These are phyloP conservation scores for Lysiphlebus fabarum DNA, from an alignment of 1,140 invertebrate genomes.

Conservation along the genomic window DNA sequence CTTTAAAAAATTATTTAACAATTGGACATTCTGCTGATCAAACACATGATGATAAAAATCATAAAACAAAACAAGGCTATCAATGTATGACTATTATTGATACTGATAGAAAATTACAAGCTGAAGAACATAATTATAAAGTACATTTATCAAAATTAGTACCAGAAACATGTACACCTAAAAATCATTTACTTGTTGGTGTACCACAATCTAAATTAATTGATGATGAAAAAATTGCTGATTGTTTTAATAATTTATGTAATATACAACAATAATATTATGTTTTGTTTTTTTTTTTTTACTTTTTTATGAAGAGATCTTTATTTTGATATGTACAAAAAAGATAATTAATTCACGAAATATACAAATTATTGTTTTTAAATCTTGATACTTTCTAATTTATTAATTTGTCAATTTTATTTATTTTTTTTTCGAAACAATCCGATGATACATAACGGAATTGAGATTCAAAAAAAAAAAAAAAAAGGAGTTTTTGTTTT, in stretches of 20 bases:
- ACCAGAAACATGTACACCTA: slow-evolving; percentile 82
- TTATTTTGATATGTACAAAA: slow-evolving; percentile 42
- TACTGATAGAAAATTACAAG: slow-evolving; percentile 74
- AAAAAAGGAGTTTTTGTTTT: background rate
- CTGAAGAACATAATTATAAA: slow-evolving; percentile 71
- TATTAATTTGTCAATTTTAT: slow-evolving; percentile 7
- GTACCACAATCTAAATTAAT: slow-evolving; percentile 41
- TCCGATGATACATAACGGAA: background rate
- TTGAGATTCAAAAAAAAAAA: slow-evolving; percentile 1
- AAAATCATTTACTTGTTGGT: slow-evolving; percentile 90
- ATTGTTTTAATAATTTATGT: slow-evolving; percentile 13
- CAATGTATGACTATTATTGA: slow-evolving; percentile 86
- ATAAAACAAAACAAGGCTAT: slow-evolving; percentile 70
- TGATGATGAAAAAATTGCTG: background rate
- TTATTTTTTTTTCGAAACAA: no score
- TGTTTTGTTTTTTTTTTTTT: no score
- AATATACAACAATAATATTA: slow-evolving; percentile 26
- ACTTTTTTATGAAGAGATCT: slow-evolving; percentile 34
- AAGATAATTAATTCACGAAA: slow-evolving; percentile 26
- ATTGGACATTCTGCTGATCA: slow-evolving; percentile 88
- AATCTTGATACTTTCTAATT: slow-evolving; percentile 1
- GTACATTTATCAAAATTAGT: slow-evolving; percentile 73
- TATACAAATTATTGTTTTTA: slow-evolving; percentile 38
- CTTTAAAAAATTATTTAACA: slow-evolving; percentile 69
- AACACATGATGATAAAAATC: slow-evolving; percentile 71